Evolutionary conservation across 2,797 vertebrate genomes (phyloP).

Genomic region (Amblyraja radiata): DNA sequence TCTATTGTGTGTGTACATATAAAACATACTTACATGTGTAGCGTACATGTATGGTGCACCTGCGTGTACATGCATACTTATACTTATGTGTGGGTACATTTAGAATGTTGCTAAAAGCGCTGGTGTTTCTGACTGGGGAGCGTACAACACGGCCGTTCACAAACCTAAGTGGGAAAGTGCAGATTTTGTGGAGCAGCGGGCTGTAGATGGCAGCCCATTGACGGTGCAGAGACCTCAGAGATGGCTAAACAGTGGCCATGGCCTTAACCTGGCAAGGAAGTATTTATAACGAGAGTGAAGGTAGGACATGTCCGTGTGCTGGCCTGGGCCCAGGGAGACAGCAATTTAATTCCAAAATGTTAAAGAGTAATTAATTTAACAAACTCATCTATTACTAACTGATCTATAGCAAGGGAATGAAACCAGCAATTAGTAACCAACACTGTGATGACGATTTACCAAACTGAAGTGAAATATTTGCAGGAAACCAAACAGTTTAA

Average conservation of each 20-base stretch:
- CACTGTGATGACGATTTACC: neutral
- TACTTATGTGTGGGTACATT: neutral
- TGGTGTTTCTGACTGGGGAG: neutral
- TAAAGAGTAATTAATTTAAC: neutral
- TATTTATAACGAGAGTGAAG: slow-evolving; percentile 66
- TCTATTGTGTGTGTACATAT: neutral
- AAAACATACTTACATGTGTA: no score
- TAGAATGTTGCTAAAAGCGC: neutral
- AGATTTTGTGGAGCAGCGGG: neutral
- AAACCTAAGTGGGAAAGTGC: neutral
- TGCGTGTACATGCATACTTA: neutral
- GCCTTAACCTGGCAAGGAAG: slow-evolving; percentile 71
- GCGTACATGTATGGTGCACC: no score
- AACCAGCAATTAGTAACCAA: neutral
- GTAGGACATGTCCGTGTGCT: neutral
- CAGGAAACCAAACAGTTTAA: neutral
- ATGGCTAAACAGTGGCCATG: slow-evolving; percentile 67
- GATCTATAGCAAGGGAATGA: neutral
- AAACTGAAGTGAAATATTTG: neutral
- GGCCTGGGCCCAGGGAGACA: neutral
- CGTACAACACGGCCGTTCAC: neutral
- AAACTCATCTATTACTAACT: neutral
- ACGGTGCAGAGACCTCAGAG: slow-evolving; percentile 55
- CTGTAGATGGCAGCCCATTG: slow-evolving; percentile 51
- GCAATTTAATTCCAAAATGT: no score